Evolutionary conservation across 2,797 vertebrate genomes (phyloP).

Genomic region (Pristis pectinata): DNA sequence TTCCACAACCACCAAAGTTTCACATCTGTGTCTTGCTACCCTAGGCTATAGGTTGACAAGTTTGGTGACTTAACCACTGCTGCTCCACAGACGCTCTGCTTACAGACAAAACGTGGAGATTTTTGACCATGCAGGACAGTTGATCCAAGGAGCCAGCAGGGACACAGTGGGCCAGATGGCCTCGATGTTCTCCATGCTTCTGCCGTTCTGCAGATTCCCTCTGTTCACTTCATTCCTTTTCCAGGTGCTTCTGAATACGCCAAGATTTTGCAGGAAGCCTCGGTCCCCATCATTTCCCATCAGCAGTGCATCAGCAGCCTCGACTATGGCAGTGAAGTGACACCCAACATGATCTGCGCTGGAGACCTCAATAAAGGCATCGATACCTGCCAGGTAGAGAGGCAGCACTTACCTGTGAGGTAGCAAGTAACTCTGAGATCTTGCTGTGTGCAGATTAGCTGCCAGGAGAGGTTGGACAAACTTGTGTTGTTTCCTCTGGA

Average conservation of each 20-base stretch:
- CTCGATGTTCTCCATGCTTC: background rate
- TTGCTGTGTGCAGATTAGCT: background rate
- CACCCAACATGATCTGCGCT: conserved; percentile 82
- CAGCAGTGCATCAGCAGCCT: conserved; percentile 64
- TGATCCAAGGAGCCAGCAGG: background rate
- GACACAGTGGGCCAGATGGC: background rate
- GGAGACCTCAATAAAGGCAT: conserved; percentile 63
- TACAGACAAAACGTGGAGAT: background rate
- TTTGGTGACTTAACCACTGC: no score
- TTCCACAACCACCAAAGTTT: no score
- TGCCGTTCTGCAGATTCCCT: background rate
- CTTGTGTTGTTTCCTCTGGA: no score
- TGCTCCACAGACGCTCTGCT: background rate
- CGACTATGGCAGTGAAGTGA: conserved; percentile 77
- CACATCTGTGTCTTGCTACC: no score
- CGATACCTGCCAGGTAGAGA: conserved; percentile 87
- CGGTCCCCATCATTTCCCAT: conserved; percentile 67
- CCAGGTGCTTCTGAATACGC: conserved; percentile 67
- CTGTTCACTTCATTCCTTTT: conserved; percentile 41
- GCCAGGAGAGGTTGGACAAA: no score
- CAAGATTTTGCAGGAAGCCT: conserved; percentile 64
- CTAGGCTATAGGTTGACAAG: no score
- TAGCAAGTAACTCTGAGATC: background rate
- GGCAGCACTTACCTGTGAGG: background rate
- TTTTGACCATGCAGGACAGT: background rate